Evolutionary conservation across 2,797 vertebrate genomes (phyloP).

Genomic region (Phylloscopus collybita): DNA sequence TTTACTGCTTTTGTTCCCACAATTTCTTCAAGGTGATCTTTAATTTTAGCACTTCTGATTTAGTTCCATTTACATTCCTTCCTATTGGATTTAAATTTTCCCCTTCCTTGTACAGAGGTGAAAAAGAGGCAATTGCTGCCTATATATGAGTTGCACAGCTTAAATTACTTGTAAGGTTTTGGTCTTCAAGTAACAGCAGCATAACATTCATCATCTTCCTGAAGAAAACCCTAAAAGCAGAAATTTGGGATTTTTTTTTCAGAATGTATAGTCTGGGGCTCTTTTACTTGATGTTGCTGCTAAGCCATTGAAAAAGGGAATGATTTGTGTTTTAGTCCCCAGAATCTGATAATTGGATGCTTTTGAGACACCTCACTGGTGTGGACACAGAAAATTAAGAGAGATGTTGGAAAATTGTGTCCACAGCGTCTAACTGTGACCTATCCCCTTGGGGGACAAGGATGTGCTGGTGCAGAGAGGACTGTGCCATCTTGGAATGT

Average conservation of each 20-base stretch:
- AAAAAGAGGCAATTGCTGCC: background rate
- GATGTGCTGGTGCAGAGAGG: background rate
- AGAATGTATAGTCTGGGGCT: background rate
- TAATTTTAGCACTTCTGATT: background rate
- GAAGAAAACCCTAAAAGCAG: background rate
- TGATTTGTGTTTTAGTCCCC: background rate
- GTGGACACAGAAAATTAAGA: background rate
- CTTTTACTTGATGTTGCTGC: background rate
- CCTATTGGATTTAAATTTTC: background rate
- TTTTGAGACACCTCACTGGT: background rate
- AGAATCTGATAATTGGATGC: background rate
- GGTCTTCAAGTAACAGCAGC: background rate
- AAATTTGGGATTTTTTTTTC: background rate
- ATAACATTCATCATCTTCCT: background rate
- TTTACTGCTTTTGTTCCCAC: background rate
- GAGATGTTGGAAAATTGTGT: background rate
- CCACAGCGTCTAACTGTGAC: background rate
- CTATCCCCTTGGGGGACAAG: accelerated
- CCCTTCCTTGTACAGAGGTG: background rate
- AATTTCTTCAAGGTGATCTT: background rate
- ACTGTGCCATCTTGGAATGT: background rate
- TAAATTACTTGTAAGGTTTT: background rate
- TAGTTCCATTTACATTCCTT: background rate
- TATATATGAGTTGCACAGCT: background rate
- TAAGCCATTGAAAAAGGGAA: background rate